Percentiles rank a stretch among this genome's conserved stretches.
Conservation (phyloP, 2,888 invertebrate genomes). For the Branchellion lobata region DNA sequence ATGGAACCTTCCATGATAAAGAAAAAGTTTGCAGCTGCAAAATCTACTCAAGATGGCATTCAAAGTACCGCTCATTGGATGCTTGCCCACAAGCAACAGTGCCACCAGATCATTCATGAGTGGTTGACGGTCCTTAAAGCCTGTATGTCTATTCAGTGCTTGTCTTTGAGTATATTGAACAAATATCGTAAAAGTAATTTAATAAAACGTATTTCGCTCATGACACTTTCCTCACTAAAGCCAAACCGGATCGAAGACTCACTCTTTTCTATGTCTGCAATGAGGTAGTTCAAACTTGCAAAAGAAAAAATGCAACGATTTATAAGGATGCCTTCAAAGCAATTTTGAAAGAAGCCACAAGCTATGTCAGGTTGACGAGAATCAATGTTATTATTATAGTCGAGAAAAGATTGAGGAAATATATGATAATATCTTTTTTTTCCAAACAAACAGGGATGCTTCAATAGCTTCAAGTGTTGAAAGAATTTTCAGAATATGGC, state of each 20-base stretch:
- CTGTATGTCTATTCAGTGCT: constrained; percentile 19
- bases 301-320: constrained; percentile 75
- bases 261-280: constrained; percentile 91
- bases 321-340: constrained; percentile 86
- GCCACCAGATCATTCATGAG: constrained; percentile 32
- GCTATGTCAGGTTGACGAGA: not conserved
- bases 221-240: too few species aligned
- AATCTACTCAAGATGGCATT: constrained; percentile 30
- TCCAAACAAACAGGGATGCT: constrained; percentile 72
- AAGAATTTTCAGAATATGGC: constrained; percentile 92
- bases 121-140: constrained; percentile 36
- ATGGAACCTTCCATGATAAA: constrained; percentile 8
- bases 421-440: too few species aligned
- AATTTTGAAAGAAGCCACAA: constrained; percentile 82
- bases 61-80: constrained; percentile 33
- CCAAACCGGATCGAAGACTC: constrained; percentile 80
- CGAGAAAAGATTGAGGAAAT: too few species aligned
- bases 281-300: constrained; percentile 95
- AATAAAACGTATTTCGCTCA: not conserved
- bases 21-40: constrained; percentile 25
- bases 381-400: too few species aligned
- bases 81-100: constrained; percentile 31
- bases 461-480: constrained; percentile 82
- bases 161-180: not conserved
- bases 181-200: not conserved